These are phyloP conservation scores for Tinamus major DNA, from an alignment of 2,797 vertebrate genomes.

Conservation along the genomic window DNA sequence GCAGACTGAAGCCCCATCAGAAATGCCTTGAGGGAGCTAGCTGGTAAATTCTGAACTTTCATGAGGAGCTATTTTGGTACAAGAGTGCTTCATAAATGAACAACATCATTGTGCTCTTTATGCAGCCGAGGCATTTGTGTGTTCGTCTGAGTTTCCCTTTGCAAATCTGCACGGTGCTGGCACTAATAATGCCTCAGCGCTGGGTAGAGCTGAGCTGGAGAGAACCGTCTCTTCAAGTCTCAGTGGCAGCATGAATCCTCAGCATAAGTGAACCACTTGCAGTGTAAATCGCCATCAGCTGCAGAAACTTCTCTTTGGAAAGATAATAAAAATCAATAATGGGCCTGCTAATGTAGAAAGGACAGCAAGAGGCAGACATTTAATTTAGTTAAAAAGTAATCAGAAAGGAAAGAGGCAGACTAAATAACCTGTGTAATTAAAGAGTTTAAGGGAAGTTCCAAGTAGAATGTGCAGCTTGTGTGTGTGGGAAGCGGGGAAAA, in stretches of 20 bases:
- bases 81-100: slow-evolving; percentile 16
- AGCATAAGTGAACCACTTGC: slow-evolving; percentile 15
- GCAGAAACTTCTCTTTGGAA: slow-evolving; percentile 54
- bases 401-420: slow-evolving; percentile 46
- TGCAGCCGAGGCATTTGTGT: background rate
- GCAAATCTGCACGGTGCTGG: background rate
- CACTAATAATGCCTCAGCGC: background rate
- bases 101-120: background rate
- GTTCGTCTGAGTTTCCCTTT: background rate
- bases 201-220: background rate
- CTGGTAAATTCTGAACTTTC: background rate
- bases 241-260: slow-evolving; percentile 39
- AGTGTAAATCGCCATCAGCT: slow-evolving; percentile 38
- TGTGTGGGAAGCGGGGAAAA: slow-evolving; percentile 48
- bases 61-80: background rate
- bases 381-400: slow-evolving; percentile 69
- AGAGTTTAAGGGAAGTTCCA: slow-evolving; percentile 65
- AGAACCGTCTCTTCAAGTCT: background rate
- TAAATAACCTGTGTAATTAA: slow-evolving; percentile 71
- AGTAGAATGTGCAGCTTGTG: slow-evolving; percentile 40
- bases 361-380: slow-evolving; percentile 61
- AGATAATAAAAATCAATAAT: slow-evolving; percentile 73
- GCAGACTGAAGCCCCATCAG: background rate
- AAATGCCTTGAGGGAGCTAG: background rate
- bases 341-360: slow-evolving; percentile 57